Conservation (phyloP, 1,140 invertebrate genomes). For the Penaeus vannamei region DNA sequence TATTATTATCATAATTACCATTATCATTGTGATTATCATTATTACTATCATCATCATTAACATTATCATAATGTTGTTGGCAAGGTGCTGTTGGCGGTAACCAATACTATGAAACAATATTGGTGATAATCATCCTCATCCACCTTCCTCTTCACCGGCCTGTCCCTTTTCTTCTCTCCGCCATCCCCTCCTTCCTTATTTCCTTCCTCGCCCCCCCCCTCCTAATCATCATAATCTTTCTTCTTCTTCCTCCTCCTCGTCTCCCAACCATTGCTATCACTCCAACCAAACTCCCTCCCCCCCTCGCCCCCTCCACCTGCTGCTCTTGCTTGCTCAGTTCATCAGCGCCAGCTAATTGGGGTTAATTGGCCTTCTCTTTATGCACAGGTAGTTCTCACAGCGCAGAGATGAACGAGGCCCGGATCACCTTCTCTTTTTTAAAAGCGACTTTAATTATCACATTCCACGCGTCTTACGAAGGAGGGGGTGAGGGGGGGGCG, state of each 20-base stretch:
- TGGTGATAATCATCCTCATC: too few species aligned
- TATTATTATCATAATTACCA: too few species aligned
- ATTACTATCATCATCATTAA: too few species aligned
- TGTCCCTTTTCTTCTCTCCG: not conserved
- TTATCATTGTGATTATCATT: too few species aligned
- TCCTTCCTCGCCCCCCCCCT: not conserved
- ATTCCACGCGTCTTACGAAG: conserved; percentile 5
- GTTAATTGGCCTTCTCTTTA: conserved; percentile 51
- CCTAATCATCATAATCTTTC: not conserved
- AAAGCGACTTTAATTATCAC: not conserved
- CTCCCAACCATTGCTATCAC: not conserved
- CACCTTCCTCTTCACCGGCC: not conserved
- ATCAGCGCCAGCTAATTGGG: conserved; percentile 47
- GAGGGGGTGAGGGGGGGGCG: too few species aligned
- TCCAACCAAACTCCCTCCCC: not conserved
- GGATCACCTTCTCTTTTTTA: conserved; percentile 11
- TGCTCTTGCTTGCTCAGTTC: conserved; percentile 48
- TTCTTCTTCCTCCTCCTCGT: not conserved
- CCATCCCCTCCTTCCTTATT: not conserved
- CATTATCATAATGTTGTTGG: too few species aligned
- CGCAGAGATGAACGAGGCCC: conserved; percentile 17
- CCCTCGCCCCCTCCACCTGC: not conserved
- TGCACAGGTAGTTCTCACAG: conserved; percentile 45
- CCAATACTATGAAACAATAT: too few species aligned
- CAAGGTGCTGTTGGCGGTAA: too few species aligned